Evolutionary conservation across 2,113 vertebrate species (phyloP), one percentile per base, ranked within the genome.

Genomic region (Craseonycteris thonglongyai): DNA sequence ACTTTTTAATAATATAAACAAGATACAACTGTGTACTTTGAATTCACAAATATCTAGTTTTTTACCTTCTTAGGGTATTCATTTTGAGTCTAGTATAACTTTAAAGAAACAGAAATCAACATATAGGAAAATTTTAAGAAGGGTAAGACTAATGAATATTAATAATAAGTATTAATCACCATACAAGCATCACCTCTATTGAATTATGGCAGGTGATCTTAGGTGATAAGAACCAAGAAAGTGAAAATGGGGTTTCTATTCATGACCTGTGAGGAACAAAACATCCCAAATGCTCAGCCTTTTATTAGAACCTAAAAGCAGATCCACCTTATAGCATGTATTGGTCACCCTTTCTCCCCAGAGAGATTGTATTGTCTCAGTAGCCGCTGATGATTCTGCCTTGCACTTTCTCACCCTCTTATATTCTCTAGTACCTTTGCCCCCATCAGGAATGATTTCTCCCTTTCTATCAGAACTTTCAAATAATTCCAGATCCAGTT

Each of bases 21-120:
- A 91, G 26, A 61, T 38, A 95, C 9, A 58, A 88, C 10, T 79
- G 68, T 22, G 11, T 63, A 89, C 40, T 89, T 81, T 58, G 26
- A 94, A 86, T 71, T 92, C 38, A 92, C 15, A 90, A 81, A 81
- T 30, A 49, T 51, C 38, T 86, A 76, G 6, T 28, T 89, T 94
- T 35, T 89, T 69, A 81, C 11, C 28, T 19, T 76, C 54, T 63
- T 45, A 38, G 26, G 19, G 13, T 79, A 93, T 72, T 83, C 51
- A 72, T 68, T 79, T 84, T 56, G 69, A 91, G 63, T 54, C 56
- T 74, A 79, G 72, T 83, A 47, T n/a, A 71, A 92, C 35, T n/a
- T 79, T 40, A 69, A 90, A 81, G 33, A 63, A 14, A 40, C 80
- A 94, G 42, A 88, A 94, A 79, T 84, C 40, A 84, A 91, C 45